phyloP scores from a whole-genome alignment of 2,888 invertebrate genomes.

The Thymelicus acteon region DNA sequence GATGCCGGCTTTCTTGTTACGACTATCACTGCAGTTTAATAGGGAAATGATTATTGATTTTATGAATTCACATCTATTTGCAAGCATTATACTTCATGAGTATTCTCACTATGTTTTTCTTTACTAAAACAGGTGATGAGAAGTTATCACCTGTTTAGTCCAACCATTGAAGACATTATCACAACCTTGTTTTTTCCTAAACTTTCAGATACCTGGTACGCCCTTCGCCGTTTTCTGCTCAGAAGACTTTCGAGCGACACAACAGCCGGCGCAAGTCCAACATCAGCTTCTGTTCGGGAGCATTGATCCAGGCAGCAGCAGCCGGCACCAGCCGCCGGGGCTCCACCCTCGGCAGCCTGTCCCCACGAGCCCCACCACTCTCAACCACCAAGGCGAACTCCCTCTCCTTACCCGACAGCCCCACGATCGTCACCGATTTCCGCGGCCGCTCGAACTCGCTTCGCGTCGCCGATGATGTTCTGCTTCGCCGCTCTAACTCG shows the following conservation, averaged over 20 bases:
- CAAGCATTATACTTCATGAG: too few species aligned
- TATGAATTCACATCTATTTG: too few species aligned
- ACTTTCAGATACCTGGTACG: conserved; percentile 92
- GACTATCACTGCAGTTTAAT: too few species aligned
- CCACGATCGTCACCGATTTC: conserved; percentile 91
- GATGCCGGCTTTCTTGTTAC: too few species aligned
- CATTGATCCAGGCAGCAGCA: conserved; percentile 84
- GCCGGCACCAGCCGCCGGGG: conserved; percentile 86
- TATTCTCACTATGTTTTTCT: too few species aligned
- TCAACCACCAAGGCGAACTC: conserved; percentile 95
- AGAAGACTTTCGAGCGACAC: conserved; percentile 96
- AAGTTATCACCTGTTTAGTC: too few species aligned
- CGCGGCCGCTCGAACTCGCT: conserved; percentile 94
- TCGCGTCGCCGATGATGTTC: conserved; percentile 93
- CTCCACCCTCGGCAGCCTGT: conserved; percentile 84
- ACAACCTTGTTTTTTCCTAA: not conserved
- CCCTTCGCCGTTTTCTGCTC: conserved; percentile 97
- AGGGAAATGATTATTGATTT: too few species aligned
- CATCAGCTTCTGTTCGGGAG: conserved; percentile 95
- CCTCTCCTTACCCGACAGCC: conserved; percentile 94
- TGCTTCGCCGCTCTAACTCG: conserved; percentile 93
- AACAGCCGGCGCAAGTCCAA: conserved; percentile 96
- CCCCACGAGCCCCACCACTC: conserved; percentile 90
- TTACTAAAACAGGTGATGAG: too few species aligned
- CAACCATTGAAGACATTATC: too few species aligned